These are phyloP conservation scores for Diarsia brunnea DNA, from an alignment of 2,888 invertebrate species.

Conservation along the genomic window DNA sequence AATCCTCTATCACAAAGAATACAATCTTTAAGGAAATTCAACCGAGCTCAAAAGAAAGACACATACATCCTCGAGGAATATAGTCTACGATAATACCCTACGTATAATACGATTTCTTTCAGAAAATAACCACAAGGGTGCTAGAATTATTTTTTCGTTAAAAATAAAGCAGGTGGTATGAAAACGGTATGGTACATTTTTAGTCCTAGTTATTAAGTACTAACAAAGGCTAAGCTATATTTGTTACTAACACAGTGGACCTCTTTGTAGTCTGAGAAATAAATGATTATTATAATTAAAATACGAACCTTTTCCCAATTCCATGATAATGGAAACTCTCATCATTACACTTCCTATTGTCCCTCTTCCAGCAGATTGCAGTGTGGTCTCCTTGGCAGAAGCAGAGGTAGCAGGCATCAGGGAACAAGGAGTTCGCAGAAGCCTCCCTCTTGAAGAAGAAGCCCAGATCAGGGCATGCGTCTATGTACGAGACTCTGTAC, in stretches of 20 bases:
- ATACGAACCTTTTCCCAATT: slow-evolving; percentile 70
- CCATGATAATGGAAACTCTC: slow-evolving; percentile 70
- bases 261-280: too few relatives aligned
- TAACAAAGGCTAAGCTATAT: too few relatives aligned
- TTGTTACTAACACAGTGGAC: too few relatives aligned
- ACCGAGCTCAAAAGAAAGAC: background rate
- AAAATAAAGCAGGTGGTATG: background rate
- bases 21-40: background rate
- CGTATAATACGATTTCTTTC: background rate
- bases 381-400: slow-evolving; percentile 77
- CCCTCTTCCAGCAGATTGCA: slow-evolving; percentile 79
- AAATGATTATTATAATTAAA: too few relatives aligned
- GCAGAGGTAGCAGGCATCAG: slow-evolving; percentile 77
- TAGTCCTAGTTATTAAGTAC: too few relatives aligned
- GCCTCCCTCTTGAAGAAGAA: slow-evolving; percentile 76
- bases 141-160: background rate
- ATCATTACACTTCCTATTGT: slow-evolving; percentile 73
- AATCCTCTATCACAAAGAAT: too few relatives aligned
- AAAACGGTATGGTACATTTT: background rate
- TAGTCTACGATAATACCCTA: background rate
- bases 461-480: slow-evolving; percentile 77
- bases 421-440: slow-evolving; percentile 65
- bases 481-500: slow-evolving; percentile 67
- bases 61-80: background rate
- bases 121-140: background rate